Percentiles rank a stretch among this genome's conserved stretches.
These are phyloP conservation scores for Caenorhabditis becei DNA, from an alignment of 2,888 invertebrate genomes.

Conservation along the genomic window DNA sequence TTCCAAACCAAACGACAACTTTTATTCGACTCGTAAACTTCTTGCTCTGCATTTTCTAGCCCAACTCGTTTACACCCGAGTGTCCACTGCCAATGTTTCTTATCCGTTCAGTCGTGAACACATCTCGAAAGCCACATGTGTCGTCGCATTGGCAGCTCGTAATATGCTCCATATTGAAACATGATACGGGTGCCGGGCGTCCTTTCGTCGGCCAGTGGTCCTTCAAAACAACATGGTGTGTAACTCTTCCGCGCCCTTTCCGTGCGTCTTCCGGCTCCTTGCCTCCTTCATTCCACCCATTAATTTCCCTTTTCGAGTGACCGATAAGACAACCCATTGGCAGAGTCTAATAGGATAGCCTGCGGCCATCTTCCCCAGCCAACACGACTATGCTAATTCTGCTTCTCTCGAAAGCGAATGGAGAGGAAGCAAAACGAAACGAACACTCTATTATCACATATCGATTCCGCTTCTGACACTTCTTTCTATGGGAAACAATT, in stretches of 20 bases:
- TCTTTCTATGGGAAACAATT: conserved; percentile 34
- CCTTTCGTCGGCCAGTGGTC: conserved; percentile 20
- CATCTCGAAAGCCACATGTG: conserved; percentile 47
- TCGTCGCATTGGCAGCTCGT: conserved; percentile 53
- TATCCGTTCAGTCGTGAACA: not conserved
- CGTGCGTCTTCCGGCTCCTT: conserved; percentile 23
- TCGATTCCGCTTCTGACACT: conserved; percentile 38
- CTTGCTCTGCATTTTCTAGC: too few relatives aligned
- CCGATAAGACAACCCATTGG: conserved; percentile 16
- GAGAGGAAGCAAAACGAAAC: conserved; percentile 19
- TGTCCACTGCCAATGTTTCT: not conserved
- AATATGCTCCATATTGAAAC: conserved; percentile 58
- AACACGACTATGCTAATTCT: conserved; percentile 9
- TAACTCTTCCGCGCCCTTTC: conserved; percentile 36
- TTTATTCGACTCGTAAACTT: too few relatives aligned
- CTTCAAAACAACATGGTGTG: conserved; percentile 42
- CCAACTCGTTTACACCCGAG: too few relatives aligned
- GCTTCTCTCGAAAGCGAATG: conserved; percentile 31
- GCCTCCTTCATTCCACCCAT: conserved; percentile 4
- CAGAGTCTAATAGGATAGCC: conserved; percentile 40
- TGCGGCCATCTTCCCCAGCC: conserved; percentile 9
- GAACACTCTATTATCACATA: conserved; percentile 39
- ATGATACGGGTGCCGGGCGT: conserved; percentile 33
- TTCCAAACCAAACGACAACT: not conserved
- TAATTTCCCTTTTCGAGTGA: conserved; percentile 34